phyloP scores from a whole-genome alignment of 2,888 invertebrate genomes.

The Fragum whitleyi region DNA sequence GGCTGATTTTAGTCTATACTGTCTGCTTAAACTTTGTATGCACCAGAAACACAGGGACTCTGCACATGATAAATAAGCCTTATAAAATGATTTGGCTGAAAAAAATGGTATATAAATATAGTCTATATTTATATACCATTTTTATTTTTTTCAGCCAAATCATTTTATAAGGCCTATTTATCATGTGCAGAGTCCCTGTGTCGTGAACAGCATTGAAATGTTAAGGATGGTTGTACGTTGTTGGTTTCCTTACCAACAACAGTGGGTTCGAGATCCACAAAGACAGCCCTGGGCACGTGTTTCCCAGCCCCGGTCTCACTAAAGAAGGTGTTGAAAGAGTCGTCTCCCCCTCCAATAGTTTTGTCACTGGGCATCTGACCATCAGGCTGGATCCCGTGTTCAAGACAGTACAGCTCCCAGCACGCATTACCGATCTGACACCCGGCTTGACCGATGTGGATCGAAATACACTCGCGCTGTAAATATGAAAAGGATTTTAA shows the following conservation, averaged over 20 bases:
- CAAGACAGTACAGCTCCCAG: constrained; percentile 25
- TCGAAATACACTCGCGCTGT: constrained; percentile 20
- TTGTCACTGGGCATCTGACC: constrained; percentile 37
- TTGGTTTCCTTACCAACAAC: constrained; percentile 91
- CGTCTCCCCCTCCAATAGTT: constrained; percentile 33
- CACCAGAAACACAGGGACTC: no score
- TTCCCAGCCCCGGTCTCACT: constrained; percentile 96
- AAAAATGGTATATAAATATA: no score
- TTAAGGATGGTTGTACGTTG: no score
- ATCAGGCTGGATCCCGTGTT: constrained; percentile 25
- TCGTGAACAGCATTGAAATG: no score
- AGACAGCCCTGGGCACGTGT: constrained; percentile 96
- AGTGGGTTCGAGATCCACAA: constrained; percentile 98
- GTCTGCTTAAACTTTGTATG: no score
- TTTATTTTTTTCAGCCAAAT: no score
- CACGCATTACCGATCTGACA: constrained; percentile 30
- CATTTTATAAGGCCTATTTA: no score
- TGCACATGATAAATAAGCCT: no score
- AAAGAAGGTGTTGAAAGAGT: constrained; percentile 80
- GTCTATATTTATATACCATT: no score
- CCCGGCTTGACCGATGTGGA: constrained; percentile 26
- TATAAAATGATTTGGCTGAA: no score
- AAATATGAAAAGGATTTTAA: constrained; percentile 87
- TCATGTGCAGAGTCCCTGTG: no score
- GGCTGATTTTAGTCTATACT: no score